Evolutionary conservation across 2,797 vertebrate species (phyloP).

Genomic region (Austrolebias charrua): DNA sequence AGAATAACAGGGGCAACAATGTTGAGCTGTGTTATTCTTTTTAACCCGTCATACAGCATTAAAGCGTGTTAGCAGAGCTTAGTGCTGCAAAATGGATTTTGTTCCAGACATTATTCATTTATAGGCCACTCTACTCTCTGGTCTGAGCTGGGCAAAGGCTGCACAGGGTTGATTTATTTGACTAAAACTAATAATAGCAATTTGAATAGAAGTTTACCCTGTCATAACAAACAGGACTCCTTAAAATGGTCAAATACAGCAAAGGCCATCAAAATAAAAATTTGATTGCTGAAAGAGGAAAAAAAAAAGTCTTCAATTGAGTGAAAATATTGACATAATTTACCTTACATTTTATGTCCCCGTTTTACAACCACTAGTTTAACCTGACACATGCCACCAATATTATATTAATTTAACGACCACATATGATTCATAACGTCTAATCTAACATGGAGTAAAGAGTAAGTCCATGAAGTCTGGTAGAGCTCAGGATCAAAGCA

Average conservation of each 20-base stretch:
- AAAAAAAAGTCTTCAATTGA: not conserved
- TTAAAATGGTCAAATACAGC: not conserved
- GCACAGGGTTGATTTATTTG: constrained; percentile 6
- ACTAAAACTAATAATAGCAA: constrained; percentile 22
- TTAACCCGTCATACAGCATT: constrained; percentile 43
- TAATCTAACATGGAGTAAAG: constrained; percentile 28
- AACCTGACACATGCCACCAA: constrained; percentile 6
- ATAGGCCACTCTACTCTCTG: not conserved
- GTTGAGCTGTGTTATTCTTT: constrained; percentile 19
- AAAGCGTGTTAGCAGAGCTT: constrained; percentile 38
- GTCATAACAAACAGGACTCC: not conserved
- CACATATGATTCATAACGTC: constrained; percentile 22
- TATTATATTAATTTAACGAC: constrained; percentile 32
- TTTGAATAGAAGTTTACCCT: not conserved
- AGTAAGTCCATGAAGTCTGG: constrained; percentile 38
- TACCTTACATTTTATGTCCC: not conserved
- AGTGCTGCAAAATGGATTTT: constrained; percentile 43
- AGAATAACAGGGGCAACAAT: not conserved
- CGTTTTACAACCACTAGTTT: constrained; percentile 18
- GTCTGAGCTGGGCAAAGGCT: constrained; percentile 28
- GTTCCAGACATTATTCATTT: constrained; percentile 27
- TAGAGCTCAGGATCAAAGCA: constrained; percentile 52
- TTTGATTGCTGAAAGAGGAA: not conserved
- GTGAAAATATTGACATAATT: constrained; percentile 10
- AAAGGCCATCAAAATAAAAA: not conserved